Conservation (phyloP, 1,140 invertebrate genomes). For the Coenobita brevimanus region DNA sequence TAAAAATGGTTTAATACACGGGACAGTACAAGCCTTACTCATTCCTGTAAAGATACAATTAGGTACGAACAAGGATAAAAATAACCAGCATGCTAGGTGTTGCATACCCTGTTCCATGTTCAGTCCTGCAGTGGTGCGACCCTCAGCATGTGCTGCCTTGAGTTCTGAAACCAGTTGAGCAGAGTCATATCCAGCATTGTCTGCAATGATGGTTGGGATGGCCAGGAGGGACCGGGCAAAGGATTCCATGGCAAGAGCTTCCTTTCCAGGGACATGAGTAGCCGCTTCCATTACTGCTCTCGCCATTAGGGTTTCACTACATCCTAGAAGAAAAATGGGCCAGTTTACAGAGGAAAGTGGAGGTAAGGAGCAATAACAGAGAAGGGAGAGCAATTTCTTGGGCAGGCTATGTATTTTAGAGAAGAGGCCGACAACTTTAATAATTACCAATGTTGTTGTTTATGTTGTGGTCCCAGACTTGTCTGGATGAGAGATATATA, state of each 20-base stretch:
- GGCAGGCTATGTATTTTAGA: too few relatives aligned
- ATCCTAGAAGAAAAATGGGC: conserved; percentile 75
- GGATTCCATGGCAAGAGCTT: conserved; percentile 97
- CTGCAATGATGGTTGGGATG: conserved; percentile 95
- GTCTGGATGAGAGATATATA: too few relatives aligned
- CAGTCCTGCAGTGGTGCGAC: conserved; percentile 86
- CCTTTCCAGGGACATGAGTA: conserved; percentile 94
- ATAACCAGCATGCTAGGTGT: too few relatives aligned
- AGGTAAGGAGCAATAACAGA: too few relatives aligned
- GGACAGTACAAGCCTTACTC: too few relatives aligned
- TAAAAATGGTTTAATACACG: too few relatives aligned
- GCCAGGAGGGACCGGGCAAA: conserved; percentile 92
- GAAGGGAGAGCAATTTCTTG: too few relatives aligned
- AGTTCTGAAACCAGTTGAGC: conserved; percentile 94
- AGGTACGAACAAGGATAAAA: too few relatives aligned
- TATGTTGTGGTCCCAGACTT: too few relatives aligned
- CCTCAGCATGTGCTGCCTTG: conserved; percentile 89
- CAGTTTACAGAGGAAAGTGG: neutral
- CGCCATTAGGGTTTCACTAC: conserved; percentile 97
- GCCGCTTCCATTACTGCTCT: conserved; percentile 90
- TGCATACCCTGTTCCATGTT: conserved; percentile 88
- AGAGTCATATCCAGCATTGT: conserved; percentile 99
- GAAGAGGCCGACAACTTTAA: too few relatives aligned
- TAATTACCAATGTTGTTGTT: too few relatives aligned
- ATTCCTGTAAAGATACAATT: too few relatives aligned